Evolutionary conservation across 2,797 vertebrate species (phyloP).

Genomic region (Danio kyathit): DNA sequence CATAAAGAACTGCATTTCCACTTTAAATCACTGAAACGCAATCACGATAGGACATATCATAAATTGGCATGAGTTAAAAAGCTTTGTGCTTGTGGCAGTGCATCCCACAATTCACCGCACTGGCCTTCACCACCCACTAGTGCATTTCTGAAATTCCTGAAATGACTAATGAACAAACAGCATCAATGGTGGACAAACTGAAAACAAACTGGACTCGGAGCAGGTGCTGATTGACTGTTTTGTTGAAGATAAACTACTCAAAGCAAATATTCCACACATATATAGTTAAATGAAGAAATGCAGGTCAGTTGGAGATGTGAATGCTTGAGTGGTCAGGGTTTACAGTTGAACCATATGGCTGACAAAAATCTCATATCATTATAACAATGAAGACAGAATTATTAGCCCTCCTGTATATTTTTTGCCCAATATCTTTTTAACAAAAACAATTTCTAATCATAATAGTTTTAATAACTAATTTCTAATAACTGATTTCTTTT

Average conservation of each 20-base stretch:
- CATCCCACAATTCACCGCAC: slow-evolving; percentile 57
- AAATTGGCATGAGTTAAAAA: neutral
- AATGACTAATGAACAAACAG: slow-evolving; percentile 57
- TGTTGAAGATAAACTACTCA: neutral
- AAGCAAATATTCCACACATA: neutral
- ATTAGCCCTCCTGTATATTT: too few species aligned
- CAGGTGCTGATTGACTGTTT: neutral
- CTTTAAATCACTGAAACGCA: neutral
- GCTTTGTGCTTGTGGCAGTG: neutral
- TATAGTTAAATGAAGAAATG: neutral
- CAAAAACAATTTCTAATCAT: too few species aligned
- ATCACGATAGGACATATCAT: neutral
- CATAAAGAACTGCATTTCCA: too few species aligned
- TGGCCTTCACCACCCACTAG: slow-evolving; percentile 70
- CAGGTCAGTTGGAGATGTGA: neutral
- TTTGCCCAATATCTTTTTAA: too few species aligned
- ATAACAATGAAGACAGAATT: too few species aligned
- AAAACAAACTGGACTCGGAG: slow-evolving; percentile 16
- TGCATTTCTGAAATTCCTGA: slow-evolving; percentile 80
- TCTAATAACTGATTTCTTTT: too few species aligned
- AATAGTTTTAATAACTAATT: too few species aligned
- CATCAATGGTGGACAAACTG: slow-evolving; percentile 12
- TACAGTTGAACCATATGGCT: slow-evolving; percentile 60
- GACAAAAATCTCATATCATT: too few species aligned
- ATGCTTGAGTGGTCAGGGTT: slow-evolving; percentile 49